Evolutionary conservation across 1,140 invertebrate species (phyloP).

Genomic region (Lordiphosa stackelbergi): DNA sequence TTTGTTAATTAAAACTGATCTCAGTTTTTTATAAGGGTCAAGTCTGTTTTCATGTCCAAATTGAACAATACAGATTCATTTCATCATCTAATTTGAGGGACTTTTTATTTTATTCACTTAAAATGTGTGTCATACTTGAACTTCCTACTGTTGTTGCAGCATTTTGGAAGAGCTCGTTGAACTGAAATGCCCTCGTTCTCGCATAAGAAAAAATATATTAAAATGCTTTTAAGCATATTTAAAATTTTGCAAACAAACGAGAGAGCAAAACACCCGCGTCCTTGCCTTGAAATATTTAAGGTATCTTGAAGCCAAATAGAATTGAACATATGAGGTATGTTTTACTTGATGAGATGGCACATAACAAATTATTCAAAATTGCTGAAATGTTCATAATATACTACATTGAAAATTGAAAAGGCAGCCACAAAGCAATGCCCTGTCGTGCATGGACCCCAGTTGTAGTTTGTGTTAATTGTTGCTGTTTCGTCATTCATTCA

Average conservation of each 20-base stretch:
- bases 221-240: conserved; percentile 34
- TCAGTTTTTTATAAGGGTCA: too few species aligned
- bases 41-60: too few species aligned
- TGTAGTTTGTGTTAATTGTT: conserved; percentile 35
- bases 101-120: conserved; percentile 3
- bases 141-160: conserved; percentile 33
- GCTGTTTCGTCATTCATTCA: conserved; percentile 39
- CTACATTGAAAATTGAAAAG: background rate
- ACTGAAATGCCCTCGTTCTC: conserved; percentile 36
- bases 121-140: conserved; percentile 10
- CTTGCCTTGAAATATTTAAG: conserved; percentile 42
- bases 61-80: conserved; percentile 2
- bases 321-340: conserved; percentile 26
- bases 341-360: conserved; percentile 38
- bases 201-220: conserved; percentile 2
- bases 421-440: background rate
- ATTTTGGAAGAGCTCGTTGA: conserved; percentile 43
- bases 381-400: background rate
- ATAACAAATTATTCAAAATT: conserved; percentile 27
- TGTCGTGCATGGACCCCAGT: conserved; percentile 1
- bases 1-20: too few species aligned
- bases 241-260: conserved; percentile 15
- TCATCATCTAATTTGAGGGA: conserved; percentile 6
- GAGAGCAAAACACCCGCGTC: conserved; percentile 54
- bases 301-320: conserved; percentile 24